Evolutionary conservation across 2,888 invertebrate genomes (phyloP).

Genomic region (Aspidapion aeneum): DNA sequence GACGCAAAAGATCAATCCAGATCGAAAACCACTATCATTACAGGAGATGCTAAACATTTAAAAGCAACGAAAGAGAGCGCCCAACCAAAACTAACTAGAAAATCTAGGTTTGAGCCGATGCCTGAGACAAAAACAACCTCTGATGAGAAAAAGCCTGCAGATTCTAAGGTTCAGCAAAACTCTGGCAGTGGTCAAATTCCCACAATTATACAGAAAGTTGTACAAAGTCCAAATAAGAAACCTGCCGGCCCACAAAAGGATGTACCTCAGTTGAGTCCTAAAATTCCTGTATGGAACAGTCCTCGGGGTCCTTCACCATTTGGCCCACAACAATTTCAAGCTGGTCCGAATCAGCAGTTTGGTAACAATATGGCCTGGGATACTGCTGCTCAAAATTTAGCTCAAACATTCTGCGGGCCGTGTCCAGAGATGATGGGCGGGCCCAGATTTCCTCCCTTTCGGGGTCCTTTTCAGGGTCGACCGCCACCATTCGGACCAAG

Average conservation of each 20-base stretch:
- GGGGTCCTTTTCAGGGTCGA: not conserved
- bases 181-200: not conserved
- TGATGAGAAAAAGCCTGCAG: not conserved
- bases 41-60: not conserved
- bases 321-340: not conserved
- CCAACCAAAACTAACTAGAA: not conserved
- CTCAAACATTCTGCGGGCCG: not conserved
- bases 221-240: not conserved
- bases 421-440: not conserved
- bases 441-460: not conserved
- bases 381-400: not conserved
- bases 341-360: not conserved
- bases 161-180: too few relatives aligned
- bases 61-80: not conserved
- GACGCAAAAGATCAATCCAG: not conserved
- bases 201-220: constrained; percentile 1
- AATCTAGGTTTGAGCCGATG: not conserved
- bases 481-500: not conserved
- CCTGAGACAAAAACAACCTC: too few relatives aligned
- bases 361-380: not conserved
- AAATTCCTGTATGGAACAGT: not conserved
- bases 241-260: not conserved
- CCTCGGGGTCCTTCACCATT: not conserved
- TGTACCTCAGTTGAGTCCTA: not conserved
- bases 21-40: not conserved